Conservation (phyloP, 2,797 vertebrate species). For the Neostethus bicornis region DNA sequence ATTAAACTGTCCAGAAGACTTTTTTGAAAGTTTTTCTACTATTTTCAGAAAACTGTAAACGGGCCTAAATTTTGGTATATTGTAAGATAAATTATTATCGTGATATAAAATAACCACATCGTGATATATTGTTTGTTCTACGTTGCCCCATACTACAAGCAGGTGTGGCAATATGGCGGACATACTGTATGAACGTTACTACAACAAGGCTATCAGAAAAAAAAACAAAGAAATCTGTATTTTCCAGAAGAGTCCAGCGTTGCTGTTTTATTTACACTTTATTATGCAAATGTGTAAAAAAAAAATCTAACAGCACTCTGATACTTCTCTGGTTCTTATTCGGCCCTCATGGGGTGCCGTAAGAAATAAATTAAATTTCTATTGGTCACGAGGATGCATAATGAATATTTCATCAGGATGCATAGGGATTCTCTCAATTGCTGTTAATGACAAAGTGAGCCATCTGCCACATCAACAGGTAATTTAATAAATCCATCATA, state of each 20-base stretch:
- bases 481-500: constrained; percentile 59
- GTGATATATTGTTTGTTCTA: too few relatives aligned
- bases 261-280: constrained; percentile 67
- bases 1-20: too few relatives aligned
- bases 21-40: too few relatives aligned
- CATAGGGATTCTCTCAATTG: constrained; percentile 46
- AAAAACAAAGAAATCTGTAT: constrained; percentile 10
- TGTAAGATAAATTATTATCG: too few relatives aligned
- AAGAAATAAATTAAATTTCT: constrained; percentile 57
- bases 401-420: constrained; percentile 68
- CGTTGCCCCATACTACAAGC: too few relatives aligned
- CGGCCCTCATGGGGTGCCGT: constrained; percentile 12
- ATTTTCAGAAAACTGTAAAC: too few relatives aligned
- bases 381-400: constrained; percentile 49
- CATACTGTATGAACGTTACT: neutral
- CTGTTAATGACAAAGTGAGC: constrained; percentile 62
- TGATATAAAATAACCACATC: too few relatives aligned
- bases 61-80: too few relatives aligned
- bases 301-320: constrained; percentile 56
- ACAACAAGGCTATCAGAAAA: constrained; percentile 15
- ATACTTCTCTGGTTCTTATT: constrained; percentile 31
- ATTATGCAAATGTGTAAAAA: constrained; percentile 65
- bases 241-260: constrained; percentile 30
- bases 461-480: constrained; percentile 71
- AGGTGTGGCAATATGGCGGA: too few relatives aligned